Percentiles rank a stretch among this genome's conserved stretches.
phyloP scores from a whole-genome alignment of 2,888 invertebrate genomes.

The Drosophila tanythrix region DNA sequence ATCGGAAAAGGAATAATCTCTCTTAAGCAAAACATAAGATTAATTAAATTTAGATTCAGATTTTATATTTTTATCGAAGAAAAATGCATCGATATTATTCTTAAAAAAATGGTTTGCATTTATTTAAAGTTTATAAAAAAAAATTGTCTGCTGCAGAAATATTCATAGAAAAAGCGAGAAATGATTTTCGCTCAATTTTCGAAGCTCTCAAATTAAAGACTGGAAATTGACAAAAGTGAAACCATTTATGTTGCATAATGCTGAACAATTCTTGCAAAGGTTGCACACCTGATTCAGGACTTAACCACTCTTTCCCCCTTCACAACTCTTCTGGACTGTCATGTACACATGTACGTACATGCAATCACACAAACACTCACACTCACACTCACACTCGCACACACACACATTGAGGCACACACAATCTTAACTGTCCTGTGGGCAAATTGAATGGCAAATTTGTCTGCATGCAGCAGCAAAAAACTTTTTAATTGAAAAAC shows the following conservation, averaged over 20 bases:
- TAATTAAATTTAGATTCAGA: background rate
- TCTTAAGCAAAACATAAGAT: background rate
- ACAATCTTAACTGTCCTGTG: conserved; percentile 52
- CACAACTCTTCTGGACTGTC: conserved; percentile 27
- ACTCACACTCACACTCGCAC: conserved; percentile 3
- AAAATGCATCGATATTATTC: background rate
- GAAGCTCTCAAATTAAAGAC: background rate
- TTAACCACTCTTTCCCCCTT: background rate
- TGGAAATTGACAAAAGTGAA: background rate
- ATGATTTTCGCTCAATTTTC: background rate
- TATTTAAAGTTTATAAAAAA: background rate
- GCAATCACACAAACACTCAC: background rate
- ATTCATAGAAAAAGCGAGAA: background rate
- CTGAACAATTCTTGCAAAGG: conserved; percentile 9
- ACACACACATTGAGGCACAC: background rate
- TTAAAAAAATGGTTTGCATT: background rate
- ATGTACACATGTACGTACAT: conserved; percentile 14
- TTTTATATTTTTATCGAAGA: background rate
- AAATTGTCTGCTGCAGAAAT: background rate
- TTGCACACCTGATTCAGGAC: conserved; percentile 7
- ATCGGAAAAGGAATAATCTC: no score
- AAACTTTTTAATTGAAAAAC: conserved; percentile 78
- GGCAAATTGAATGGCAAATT: conserved; percentile 76
- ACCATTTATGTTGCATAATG: conserved; percentile 10
- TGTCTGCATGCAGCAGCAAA: conserved; percentile 70